phyloP scores from a whole-genome alignment of 1,140 invertebrate genomes.

The Heliconius hewitsoni region DNA sequence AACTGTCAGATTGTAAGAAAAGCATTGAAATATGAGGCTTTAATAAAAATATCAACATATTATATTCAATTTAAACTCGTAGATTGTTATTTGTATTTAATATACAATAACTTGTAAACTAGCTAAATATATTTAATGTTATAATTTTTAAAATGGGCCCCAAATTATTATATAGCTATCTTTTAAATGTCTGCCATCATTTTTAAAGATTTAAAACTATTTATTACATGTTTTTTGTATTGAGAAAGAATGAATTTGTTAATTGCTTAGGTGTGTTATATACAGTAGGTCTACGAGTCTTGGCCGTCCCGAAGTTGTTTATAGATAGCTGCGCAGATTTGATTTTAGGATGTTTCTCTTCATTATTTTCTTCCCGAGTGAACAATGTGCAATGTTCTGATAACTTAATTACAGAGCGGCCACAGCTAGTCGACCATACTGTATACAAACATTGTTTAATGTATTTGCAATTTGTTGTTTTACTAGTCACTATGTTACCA shows the following conservation, averaged over 20 bases:
- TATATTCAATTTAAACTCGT: not conserved
- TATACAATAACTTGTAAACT: not conserved
- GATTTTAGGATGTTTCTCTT: too few relatives aligned
- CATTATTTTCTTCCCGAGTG: too few relatives aligned
- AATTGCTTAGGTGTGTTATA: not conserved
- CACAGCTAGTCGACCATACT: too few relatives aligned
- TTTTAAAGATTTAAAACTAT: not conserved
- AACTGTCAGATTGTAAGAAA: not conserved
- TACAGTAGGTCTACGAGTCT: not conserved
- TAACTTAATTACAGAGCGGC: too few relatives aligned
- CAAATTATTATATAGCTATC: not conserved
- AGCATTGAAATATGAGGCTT: not conserved
- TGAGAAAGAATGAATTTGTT: not conserved
- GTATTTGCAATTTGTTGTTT: slow-evolving; percentile 5
- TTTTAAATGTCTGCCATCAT: not conserved
- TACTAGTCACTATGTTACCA: slow-evolving; percentile 34
- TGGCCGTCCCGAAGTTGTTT: too few relatives aligned
- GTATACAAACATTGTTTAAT: not conserved
- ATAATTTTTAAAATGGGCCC: not conserved
- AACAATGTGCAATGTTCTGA: too few relatives aligned
- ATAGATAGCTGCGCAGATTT: too few relatives aligned
- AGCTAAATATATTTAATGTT: slow-evolving; percentile 1
- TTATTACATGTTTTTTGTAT: not conserved
- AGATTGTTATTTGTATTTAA: not conserved
- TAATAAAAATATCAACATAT: not conserved